Evolutionary conservation across 2,797 vertebrate genomes (phyloP).

Genomic region (Clamator glandarius): DNA sequence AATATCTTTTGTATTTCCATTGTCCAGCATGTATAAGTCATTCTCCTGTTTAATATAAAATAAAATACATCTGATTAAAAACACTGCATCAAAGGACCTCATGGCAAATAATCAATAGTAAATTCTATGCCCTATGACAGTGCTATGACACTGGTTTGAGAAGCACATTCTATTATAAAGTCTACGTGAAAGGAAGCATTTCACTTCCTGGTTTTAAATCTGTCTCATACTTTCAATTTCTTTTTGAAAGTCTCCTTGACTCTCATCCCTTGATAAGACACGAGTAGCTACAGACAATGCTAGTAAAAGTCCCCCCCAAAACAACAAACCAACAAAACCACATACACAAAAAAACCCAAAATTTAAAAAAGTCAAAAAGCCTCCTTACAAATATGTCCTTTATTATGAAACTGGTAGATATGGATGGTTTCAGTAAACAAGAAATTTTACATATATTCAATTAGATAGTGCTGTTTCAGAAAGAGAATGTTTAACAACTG

Average conservation of each 20-base stretch:
- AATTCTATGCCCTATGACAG: not conserved
- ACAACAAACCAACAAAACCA: no score
- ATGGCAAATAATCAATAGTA: not conserved
- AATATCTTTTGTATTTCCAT: not conserved
- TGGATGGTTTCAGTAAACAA: not conserved
- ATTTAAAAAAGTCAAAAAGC: not conserved
- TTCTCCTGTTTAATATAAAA: not conserved
- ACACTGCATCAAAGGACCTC: not conserved
- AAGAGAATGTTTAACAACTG: not conserved
- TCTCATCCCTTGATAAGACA: not conserved
- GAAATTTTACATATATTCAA: not conserved
- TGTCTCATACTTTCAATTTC: not conserved
- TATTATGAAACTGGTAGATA: not conserved
- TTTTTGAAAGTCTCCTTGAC: not conserved
- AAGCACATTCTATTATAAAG: not conserved
- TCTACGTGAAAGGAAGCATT: not conserved
- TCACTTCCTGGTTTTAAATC: not conserved
- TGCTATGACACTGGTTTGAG: not conserved
- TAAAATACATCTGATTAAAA: not conserved
- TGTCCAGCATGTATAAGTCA: not conserved
- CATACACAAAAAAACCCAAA: not conserved
- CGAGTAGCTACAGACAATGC: not conserved
- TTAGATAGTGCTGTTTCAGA: not conserved
- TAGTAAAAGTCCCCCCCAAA: not conserved
- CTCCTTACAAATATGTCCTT: not conserved